Evolutionary conservation across 2,797 vertebrate species (phyloP).

Genomic region (Chlorospingus semifuscus): DNA sequence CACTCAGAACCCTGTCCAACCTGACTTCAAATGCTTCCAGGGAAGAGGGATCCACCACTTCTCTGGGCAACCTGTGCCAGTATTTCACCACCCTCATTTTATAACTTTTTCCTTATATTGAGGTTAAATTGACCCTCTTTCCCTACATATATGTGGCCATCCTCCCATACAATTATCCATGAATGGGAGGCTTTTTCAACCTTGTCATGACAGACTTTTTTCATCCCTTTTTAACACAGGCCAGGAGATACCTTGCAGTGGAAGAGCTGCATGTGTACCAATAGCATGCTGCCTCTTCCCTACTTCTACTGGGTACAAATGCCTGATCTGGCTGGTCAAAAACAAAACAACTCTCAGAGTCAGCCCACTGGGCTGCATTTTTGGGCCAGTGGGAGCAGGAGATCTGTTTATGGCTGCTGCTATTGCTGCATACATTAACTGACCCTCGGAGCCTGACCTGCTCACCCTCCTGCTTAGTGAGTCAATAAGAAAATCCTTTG

Average conservation of each 20-base stretch:
- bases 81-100: background rate
- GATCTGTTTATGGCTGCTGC: conserved; percentile 40
- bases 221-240: background rate
- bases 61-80: background rate
- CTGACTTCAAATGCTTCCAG: background rate
- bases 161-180: background rate
- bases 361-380: background rate
- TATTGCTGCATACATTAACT: conserved; percentile 17
- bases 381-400: background rate
- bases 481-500: conserved; percentile 47
- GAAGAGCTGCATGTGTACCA: background rate
- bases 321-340: background rate
- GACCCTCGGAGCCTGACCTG: background rate
- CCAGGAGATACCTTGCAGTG: background rate
- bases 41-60: background rate
- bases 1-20: background rate
- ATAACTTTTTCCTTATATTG: background rate
- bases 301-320: background rate
- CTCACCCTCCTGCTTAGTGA: background rate
- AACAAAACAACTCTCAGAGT: background rate
- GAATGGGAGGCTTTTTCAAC: background rate
- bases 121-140: background rate
- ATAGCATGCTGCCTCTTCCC: accelerated
- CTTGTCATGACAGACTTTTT: background rate
- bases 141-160: no score